Percentiles rank a stretch among this genome's conserved stretches.
These are phyloP conservation scores for Tyrophagus putrescentiae DNA, from an alignment of 1,140 invertebrate species.

Conservation along the genomic window DNA sequence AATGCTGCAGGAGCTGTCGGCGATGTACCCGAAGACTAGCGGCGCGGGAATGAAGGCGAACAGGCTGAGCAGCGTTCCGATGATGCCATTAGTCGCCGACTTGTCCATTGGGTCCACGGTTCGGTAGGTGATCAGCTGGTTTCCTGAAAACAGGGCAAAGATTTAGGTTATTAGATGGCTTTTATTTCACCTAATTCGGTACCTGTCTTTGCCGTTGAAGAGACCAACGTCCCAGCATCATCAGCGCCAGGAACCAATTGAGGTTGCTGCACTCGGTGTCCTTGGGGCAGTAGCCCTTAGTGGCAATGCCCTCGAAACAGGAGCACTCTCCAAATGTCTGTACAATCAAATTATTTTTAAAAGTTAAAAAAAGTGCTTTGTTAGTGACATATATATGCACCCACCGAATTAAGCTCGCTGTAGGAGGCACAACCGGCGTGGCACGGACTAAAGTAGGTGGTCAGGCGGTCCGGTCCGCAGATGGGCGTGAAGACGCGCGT, in stretches of 20 bases:
- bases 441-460: conserved; percentile 65
- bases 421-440: conserved; percentile 55
- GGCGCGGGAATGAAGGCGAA: conserved; percentile 32
- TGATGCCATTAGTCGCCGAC: not conserved
- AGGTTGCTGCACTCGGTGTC: not conserved
- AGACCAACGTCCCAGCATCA: not conserved
- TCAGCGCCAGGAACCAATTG: not conserved
- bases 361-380: not conserved
- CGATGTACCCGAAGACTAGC: conserved; percentile 31
- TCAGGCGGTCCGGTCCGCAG: conserved; percentile 55
- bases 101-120: conserved; percentile 19
- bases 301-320: conserved; percentile 12
- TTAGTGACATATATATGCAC: not conserved
- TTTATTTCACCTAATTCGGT: conserved; percentile 28
- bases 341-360: not conserved
- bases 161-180: too few species aligned
- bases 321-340: not conserved
- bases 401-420: not conserved
- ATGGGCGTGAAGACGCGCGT: conserved; percentile 40
- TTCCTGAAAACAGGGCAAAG: too few species aligned
- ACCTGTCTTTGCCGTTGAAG: conserved; percentile 4
- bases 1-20: conserved; percentile 31
- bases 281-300: conserved; percentile 27
- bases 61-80: not conserved
- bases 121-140: conserved; percentile 30